A percentile compares a stretch with the other conserved stretches of the same genome.
These are phyloP conservation scores for Urocynchramus pylzowi DNA, from an alignment of 2,113 vertebrate species.

Conservation along the genomic window DNA sequence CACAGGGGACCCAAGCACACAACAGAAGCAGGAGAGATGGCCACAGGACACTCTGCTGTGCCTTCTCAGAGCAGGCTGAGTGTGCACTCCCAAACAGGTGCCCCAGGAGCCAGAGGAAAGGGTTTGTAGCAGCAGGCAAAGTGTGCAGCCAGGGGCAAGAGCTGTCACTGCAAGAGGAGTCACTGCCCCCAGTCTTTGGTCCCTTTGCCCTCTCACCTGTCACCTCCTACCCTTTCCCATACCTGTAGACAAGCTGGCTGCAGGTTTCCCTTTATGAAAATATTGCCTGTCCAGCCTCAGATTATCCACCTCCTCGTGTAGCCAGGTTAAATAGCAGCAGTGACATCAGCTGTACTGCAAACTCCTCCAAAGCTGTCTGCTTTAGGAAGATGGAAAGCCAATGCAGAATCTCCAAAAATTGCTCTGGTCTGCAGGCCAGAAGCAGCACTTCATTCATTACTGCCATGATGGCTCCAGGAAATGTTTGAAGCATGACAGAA, in stretches of 20 bases:
- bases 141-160: background rate
- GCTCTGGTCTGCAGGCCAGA: background rate
- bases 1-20: background rate
- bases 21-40: background rate
- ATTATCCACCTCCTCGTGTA: background rate
- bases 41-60: background rate
- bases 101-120: accelerated
- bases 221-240: background rate
- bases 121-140: accelerated
- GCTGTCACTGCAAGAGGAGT: background rate
- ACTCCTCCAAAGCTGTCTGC: background rate
- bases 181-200: background rate
- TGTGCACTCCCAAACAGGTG: background rate
- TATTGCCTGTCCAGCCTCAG: background rate
- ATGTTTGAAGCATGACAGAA: background rate
- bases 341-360: background rate
- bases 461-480: background rate
- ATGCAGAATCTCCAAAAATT: background rate
- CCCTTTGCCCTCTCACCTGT: background rate
- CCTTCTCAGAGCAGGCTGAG: background rate
- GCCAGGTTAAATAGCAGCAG: background rate
- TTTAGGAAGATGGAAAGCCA: background rate
- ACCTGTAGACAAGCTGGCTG: background rate
- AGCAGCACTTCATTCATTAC: background rate
- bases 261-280: background rate